phyloP scores from a whole-genome alignment of 1,140 invertebrate genomes.

The Ceratitis capitata region DNA sequence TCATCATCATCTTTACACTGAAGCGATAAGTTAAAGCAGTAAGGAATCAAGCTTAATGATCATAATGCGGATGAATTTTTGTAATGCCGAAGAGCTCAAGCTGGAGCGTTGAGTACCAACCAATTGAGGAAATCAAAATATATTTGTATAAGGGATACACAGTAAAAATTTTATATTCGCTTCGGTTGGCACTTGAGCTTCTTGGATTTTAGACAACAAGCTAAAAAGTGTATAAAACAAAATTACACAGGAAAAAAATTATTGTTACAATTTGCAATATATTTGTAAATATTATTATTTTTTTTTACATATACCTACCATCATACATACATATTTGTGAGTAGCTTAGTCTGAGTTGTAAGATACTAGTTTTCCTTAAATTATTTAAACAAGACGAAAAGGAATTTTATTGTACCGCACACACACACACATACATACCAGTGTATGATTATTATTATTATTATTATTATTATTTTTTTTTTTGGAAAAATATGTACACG shows the following conservation, averaged over 20 bases:
- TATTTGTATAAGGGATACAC: not conserved
- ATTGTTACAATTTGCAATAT: constrained; percentile 14
- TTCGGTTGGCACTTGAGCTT: not conserved
- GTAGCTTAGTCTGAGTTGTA: constrained; percentile 8
- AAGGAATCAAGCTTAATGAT: not conserved
- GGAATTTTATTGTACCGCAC: too few relatives aligned
- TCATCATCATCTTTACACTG: constrained; percentile 6
- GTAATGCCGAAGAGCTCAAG: too few relatives aligned
- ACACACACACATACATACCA: too few relatives aligned
- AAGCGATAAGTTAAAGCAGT: not conserved
- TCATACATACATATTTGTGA: not conserved
- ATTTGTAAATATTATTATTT: constrained; percentile 17
- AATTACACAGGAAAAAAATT: not conserved
- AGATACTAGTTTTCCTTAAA: constrained; percentile 9
- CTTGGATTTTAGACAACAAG: not conserved
- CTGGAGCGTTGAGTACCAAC: not conserved
- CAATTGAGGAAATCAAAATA: not conserved
- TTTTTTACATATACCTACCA: not conserved
- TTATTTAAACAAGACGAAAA: not conserved
- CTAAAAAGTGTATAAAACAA: not conserved
- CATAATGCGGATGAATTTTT: not conserved
- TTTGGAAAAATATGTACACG: too few relatives aligned
- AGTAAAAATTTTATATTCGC: not conserved
- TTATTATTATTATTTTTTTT: too few relatives aligned
- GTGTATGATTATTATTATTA: too few relatives aligned